Percentiles rank a stretch among this genome's conserved stretches.
These are phyloP conservation scores for Dasysyrphus tricinctus DNA, from an alignment of 2,888 invertebrate genomes.

Conservation along the genomic window DNA sequence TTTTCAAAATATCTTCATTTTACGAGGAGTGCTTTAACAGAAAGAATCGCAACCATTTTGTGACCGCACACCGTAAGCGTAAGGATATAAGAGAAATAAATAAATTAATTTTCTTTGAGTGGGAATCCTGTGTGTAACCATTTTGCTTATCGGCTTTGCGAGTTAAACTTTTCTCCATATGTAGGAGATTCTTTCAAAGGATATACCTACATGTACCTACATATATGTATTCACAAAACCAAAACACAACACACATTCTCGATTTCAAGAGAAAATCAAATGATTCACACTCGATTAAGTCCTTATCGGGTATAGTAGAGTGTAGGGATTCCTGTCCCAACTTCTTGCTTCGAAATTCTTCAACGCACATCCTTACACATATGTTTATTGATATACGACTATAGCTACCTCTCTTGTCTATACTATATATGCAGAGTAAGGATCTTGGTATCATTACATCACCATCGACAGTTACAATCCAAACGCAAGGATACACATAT, in stretches of 20 bases:
- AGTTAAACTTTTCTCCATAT: conserved; percentile 49
- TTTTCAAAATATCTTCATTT: conserved; percentile 68
- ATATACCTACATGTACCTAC: not conserved
- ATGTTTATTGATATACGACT: not conserved
- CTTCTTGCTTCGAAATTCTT: conserved; percentile 24
- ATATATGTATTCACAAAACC: not conserved
- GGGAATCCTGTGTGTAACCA: conserved; percentile 43
- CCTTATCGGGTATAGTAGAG: conserved; percentile 46
- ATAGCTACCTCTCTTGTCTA: not conserved
- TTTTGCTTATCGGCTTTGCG: conserved; percentile 64
- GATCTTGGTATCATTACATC: conserved; percentile 37
- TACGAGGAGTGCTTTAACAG: conserved; percentile 63
- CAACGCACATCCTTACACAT: conserved; percentile 10
- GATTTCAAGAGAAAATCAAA: conserved; percentile 46
- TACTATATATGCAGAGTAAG: conserved; percentile 41
- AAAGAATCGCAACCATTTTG: conserved; percentile 66
- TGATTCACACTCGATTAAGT: conserved; percentile 74
- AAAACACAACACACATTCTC: conserved; percentile 6
- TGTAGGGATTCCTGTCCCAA: conserved; percentile 34
- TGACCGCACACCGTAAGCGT: conserved; percentile 52
- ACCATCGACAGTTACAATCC: conserved; percentile 60
- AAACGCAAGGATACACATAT: conserved; percentile 53
- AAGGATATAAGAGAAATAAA: conserved; percentile 48
- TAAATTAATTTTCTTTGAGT: conserved; percentile 58
- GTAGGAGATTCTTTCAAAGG: not conserved